Evolutionary conservation across 2,113 vertebrate species (phyloP), one percentile per base, ranked within the genome.

Genomic region (Ranitomeya imitator): DNA sequence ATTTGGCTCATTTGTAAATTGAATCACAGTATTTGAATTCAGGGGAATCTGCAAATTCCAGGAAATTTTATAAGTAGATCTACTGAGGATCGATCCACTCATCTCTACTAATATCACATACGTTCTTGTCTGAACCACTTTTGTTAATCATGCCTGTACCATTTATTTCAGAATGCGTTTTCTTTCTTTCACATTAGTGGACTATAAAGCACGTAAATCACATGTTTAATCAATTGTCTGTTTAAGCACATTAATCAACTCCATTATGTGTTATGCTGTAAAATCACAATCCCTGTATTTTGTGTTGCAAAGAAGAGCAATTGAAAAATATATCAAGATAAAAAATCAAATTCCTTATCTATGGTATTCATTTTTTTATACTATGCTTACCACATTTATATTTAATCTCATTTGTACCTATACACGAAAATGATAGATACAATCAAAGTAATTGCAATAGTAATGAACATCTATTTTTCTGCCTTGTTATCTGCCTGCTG

Each of bases 371-470:
- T 26, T 18, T n/a, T 23, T 88, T 76, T 52, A 6, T 61, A 74
- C 79, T 26, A 59, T 54, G 13, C 59, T 26, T 77, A 77, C 52
- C 79, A 63, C n/a, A 78, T 54, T 88, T 61, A 61, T 55, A 55
- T 61, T 88, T 83, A 83, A 84, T 88, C 59, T 83, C 81, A 83
- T 60, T 83, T 77, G 69, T 78, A 80, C 80, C 80, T 84, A 65
- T 84, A 78, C 73, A 71, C 45, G 60, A 88, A 84, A 84, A 67
- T 88, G 80, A 78, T 88, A 76, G 87, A 81, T 87, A 80, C 67
- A 88, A 88, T 88, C 80, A 84, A 83, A 84, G 61, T 84, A 88
- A 88, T 78, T 88, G 87, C 80, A 88, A 37, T 88, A 88, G 60
- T 88, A 88, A 88, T 88, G 80, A 88, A 63, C 80, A 88, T 88